Conservation (phyloP, 2,797 vertebrate genomes). For the Malurus splendens region DNA sequence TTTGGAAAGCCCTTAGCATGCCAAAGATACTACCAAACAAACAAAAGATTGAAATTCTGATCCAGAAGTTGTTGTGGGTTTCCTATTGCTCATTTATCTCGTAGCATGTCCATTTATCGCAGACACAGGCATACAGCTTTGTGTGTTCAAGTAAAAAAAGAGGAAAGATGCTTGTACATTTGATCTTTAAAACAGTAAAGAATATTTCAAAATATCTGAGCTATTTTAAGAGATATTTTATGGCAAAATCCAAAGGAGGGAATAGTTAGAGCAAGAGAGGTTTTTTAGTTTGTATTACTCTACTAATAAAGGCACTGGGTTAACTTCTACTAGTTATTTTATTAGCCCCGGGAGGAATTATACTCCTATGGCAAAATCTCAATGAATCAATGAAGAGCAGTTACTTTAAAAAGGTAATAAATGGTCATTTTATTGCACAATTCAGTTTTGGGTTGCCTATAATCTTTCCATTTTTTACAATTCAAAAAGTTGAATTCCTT, state of each 20-base stretch:
- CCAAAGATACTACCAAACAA: constrained; percentile 35
- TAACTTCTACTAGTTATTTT: background rate
- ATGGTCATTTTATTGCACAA: constrained; percentile 9
- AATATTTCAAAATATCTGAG: background rate
- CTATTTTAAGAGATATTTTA: background rate
- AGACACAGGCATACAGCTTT: background rate
- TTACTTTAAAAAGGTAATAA: background rate
- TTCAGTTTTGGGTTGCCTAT: background rate
- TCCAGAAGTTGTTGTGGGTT: constrained; percentile 30
- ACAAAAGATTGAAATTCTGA: constrained; percentile 3
- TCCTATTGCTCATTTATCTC: constrained; percentile 24
- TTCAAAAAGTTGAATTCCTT: background rate
- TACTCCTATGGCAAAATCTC: background rate
- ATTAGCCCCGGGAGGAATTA: background rate
- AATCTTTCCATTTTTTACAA: background rate
- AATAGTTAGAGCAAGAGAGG: background rate
- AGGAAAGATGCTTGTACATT: background rate
- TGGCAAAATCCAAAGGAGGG: background rate
- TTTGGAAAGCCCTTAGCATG: constrained; percentile 33
- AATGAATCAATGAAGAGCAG: background rate
- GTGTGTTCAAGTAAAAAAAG: background rate
- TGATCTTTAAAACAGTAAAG: background rate
- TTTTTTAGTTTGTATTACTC: background rate
- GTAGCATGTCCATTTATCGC: background rate
- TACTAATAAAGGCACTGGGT: background rate